Evolutionary conservation across 2,113 vertebrate genomes (phyloP).

Genomic region (Hippolais icterina): DNA sequence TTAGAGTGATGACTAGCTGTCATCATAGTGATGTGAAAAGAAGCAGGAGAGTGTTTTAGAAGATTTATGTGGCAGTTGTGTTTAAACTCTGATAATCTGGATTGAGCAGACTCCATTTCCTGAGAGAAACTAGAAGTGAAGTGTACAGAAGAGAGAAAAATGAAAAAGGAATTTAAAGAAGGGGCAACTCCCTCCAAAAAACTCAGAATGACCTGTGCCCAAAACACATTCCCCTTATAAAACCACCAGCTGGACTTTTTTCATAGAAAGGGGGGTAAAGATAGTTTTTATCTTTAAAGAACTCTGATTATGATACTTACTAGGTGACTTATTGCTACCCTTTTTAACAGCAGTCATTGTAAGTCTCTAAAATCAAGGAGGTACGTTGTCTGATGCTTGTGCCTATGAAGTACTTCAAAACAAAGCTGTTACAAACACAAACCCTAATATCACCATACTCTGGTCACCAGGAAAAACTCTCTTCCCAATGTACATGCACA

Average conservation of each 20-base stretch:
- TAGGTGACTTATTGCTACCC: fast-evolving
- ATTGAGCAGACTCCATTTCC: neutral
- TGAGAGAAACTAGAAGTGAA: neutral
- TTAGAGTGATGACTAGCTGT: neutral
- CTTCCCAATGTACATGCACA: neutral
- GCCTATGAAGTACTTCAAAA: neutral
- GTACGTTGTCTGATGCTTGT: neutral
- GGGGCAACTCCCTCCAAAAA: fast-evolving
- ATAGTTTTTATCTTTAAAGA: neutral
- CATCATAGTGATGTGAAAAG: neutral
- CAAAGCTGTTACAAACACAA: neutral
- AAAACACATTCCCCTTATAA: neutral
- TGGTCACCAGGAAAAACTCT: neutral
- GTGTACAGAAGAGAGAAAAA: neutral
- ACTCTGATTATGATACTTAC: neutral
- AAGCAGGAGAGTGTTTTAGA: neutral
- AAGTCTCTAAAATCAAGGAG: neutral
- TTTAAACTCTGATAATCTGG: neutral
- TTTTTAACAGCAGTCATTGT: neutral
- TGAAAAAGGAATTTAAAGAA: neutral
- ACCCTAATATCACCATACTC: neutral
- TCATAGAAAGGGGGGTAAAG: neutral
- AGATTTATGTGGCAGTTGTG: neutral
- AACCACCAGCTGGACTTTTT: fast-evolving
- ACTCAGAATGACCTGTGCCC: fast-evolving